phyloP scores from a whole-genome alignment of 2,888 invertebrate genomes.

The Phyllotreta striolata region DNA sequence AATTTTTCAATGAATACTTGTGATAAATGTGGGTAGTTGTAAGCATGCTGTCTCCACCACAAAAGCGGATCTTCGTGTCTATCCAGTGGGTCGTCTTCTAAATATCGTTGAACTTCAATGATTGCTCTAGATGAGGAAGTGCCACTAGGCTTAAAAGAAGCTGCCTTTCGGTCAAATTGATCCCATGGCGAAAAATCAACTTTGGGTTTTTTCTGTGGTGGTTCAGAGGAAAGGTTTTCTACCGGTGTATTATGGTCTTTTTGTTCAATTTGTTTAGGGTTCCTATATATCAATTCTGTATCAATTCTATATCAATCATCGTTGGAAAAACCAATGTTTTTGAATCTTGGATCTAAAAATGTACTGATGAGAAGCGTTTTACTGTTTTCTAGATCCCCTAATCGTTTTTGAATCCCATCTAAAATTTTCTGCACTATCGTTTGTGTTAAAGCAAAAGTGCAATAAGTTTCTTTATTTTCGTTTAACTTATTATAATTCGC shows the following conservation, averaged over 20 bases:
- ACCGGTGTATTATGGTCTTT: constrained; percentile 10
- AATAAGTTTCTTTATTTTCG: constrained; percentile 13
- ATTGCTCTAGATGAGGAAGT: constrained; percentile 24
- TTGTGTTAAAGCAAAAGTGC: constrained; percentile 14
- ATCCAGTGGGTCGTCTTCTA: too few relatives aligned
- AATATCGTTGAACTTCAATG: constrained; percentile 14
- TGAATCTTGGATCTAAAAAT: constrained; percentile 30
- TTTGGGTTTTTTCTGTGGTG: constrained; percentile 18
- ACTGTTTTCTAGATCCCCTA: constrained; percentile 24
- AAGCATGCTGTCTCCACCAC: too few relatives aligned
- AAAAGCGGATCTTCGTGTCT: too few relatives aligned
- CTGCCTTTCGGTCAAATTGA: constrained; percentile 22
- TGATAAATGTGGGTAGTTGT: too few relatives aligned
- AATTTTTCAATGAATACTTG: too few relatives aligned
- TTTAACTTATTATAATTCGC: constrained; percentile 13
- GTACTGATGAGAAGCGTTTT: constrained; percentile 17
- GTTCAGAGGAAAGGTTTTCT: constrained; percentile 6
- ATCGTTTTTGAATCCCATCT: constrained; percentile 12
- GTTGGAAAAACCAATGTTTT: constrained; percentile 27
- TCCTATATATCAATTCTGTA: constrained; percentile 8
- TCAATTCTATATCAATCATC: constrained; percentile 11
- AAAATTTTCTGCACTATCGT: constrained; percentile 16
- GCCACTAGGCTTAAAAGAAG: constrained; percentile 6
- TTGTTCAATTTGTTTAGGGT: constrained; percentile 14
- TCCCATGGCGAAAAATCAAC: constrained; percentile 17